Base-by-base conservation (phyloP, 2,888 invertebrate species). In the Drosophila borborema region DNA sequence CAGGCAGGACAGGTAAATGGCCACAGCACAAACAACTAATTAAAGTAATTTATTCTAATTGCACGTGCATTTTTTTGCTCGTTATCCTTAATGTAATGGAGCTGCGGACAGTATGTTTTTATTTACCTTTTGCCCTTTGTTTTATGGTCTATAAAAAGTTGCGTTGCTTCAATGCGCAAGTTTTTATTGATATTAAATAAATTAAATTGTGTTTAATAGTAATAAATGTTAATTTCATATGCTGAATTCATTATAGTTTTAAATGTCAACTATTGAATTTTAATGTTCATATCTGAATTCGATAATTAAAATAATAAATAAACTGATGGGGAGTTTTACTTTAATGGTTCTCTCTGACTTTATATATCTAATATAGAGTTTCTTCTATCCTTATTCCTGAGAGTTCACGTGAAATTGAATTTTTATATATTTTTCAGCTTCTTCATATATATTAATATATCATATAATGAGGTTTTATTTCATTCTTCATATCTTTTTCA, bases 21-120 rank as follows among this genome's bases (percentile, higher is more conserved):
- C 67, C 64, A 72, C 61, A 84, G 67, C 80, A 68, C 73, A 56
- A 64, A 49, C 48, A 81, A 61, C 77, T 67, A 81, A 89, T 86
- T 86, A 76, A 51, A 31, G 74, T 72, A 71, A 86, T 86, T 83
- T 73, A 69, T 67, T 72, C 72, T 66, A 89, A 81, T 86, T 79
- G 66, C 58, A 36, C 18, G 10, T 23, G 16, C 61, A 75, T 65
- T 72, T 77, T 77, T 80, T 70, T 51, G 46, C 72, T 60, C 72
- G 68, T 85, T 85, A 76, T 28, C 54, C 40, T 23, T 36, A 65
- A 48, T 59, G 51, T 16, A 61, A 41, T 54, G 43, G n/a, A 46
- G 23, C 62, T n/a, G 36, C 34, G 36, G 31, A 41, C 73, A 60
- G 23, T 45, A 12, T 56, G 28, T 16, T 34, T 14, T 14, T 63